phyloP scores from a whole-genome alignment of 2,888 invertebrate genomes.

The Mamestra brassicae region DNA sequence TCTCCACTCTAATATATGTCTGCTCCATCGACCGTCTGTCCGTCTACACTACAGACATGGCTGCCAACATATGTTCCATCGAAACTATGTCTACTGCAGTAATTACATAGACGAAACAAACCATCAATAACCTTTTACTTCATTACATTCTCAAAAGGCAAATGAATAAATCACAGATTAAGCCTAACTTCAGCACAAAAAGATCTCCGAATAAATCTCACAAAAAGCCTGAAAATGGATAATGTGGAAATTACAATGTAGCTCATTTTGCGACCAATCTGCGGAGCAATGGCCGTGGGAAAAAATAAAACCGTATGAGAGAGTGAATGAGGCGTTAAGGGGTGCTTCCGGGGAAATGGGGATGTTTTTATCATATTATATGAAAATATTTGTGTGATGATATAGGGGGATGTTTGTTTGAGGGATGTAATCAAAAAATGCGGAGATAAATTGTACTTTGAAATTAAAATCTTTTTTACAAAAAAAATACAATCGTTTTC shows the following conservation, averaged over 20 bases:
- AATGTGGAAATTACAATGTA: slow-evolving; percentile 71
- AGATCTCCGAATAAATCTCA: slow-evolving; percentile 65
- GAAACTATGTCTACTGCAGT: no score
- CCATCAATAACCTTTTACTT: no score
- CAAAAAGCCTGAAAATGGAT: slow-evolving; percentile 65
- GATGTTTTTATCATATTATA: slow-evolving; percentile 23
- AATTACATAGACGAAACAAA: no score
- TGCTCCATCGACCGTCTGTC: no score
- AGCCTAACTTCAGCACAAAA: slow-evolving; percentile 55
- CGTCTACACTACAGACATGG: no score
- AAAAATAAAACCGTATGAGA: slow-evolving; percentile 44
- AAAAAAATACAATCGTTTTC: no score
- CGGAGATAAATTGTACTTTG: background rate
- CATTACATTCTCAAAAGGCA: slow-evolving; percentile 20
- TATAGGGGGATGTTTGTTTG: background rate
- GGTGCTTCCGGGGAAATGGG: slow-evolving; percentile 19
- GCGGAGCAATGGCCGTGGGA: slow-evolving; percentile 39
- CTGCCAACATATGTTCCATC: no score
- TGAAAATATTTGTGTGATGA: slow-evolving; percentile 28
- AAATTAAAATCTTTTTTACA: no score
- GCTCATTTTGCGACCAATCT: slow-evolving; percentile 68
- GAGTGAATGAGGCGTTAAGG: slow-evolving; percentile 39
- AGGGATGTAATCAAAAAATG: background rate
- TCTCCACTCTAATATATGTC: no score
- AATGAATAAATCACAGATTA: slow-evolving; percentile 42